Evolutionary conservation across 2,797 vertebrate species (phyloP).

Genomic region (Prunella strophiata): DNA sequence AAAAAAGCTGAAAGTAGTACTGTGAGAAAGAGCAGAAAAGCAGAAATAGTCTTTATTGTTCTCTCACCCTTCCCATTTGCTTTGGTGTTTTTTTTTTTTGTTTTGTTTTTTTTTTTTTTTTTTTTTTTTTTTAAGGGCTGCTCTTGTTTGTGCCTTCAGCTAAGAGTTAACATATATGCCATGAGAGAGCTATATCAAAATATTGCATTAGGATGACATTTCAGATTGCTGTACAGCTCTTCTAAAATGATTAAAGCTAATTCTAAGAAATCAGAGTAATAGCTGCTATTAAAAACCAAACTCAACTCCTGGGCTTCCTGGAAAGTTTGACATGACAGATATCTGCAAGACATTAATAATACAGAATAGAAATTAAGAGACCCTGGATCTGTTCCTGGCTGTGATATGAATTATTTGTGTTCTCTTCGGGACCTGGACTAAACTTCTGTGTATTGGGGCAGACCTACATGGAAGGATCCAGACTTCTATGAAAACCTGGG

Average conservation of each 20-base stretch:
- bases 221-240: slow-evolving; percentile 57
- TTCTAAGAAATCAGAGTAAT: slow-evolving; percentile 71
- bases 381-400: slow-evolving; percentile 13
- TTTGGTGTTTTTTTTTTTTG: too few relatives aligned
- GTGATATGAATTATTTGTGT: slow-evolving; percentile 16
- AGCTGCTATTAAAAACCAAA: slow-evolving; percentile 62
- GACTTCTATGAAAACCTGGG: background rate
- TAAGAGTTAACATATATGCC: slow-evolving; percentile 26
- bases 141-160: background rate
- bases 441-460: background rate
- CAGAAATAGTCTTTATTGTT: background rate
- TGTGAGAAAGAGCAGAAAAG: background rate
- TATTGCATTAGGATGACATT: slow-evolving; percentile 58
- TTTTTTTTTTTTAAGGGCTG: background rate
- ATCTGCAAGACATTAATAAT: slow-evolving; percentile 58
- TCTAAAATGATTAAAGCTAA: slow-evolving; percentile 65
- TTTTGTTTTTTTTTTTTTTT: background rate
- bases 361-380: slow-evolving; percentile 38
- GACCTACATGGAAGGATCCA: background rate
- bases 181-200: slow-evolving; percentile 35
- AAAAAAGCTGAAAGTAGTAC: background rate
- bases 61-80: background rate
- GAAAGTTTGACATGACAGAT: slow-evolving; percentile 65
- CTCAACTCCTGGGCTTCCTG: slow-evolving; percentile 51
- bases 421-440: background rate